phyloP scores from a whole-genome alignment of 2,113 vertebrate genomes.

The Indicator maculatus region DNA sequence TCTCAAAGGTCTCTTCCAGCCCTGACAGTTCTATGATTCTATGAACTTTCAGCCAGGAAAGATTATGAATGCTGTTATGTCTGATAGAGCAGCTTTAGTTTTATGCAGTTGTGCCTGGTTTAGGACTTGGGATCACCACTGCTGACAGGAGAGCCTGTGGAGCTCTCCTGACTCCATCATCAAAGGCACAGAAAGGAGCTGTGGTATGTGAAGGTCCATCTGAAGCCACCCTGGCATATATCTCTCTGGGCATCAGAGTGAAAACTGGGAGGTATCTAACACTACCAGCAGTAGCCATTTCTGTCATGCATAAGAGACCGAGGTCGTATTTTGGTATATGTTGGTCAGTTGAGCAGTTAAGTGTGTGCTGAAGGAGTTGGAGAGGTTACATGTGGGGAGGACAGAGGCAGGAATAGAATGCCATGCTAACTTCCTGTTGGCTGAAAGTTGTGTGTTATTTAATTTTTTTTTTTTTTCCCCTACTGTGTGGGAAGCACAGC shows the following conservation, averaged over 20 bases:
- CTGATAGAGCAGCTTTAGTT: not conserved
- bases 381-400: not conserved
- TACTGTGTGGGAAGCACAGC: not conserved
- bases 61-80: not conserved
- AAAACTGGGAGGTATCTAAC: no score
- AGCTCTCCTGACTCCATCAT: not conserved
- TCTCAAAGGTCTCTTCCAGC: no score
- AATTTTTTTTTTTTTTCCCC: not conserved
- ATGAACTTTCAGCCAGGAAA: not conserved
- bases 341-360: not conserved
- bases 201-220: not conserved
- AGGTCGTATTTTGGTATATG: accelerated
- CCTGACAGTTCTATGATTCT: no score
- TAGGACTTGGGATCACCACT: not conserved
- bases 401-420: not conserved
- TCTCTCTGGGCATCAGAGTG: not conserved
- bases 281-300: not conserved
- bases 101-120: not conserved
- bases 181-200: not conserved
- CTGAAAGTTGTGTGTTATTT: no score
- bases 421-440: not conserved
- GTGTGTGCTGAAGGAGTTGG: not conserved
- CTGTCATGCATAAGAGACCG: accelerated
- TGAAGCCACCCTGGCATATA: accelerated
- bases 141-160: accelerated